Base-by-base conservation (phyloP, 2,888 invertebrate species). In the Caenorhabditis sinica region DNA sequence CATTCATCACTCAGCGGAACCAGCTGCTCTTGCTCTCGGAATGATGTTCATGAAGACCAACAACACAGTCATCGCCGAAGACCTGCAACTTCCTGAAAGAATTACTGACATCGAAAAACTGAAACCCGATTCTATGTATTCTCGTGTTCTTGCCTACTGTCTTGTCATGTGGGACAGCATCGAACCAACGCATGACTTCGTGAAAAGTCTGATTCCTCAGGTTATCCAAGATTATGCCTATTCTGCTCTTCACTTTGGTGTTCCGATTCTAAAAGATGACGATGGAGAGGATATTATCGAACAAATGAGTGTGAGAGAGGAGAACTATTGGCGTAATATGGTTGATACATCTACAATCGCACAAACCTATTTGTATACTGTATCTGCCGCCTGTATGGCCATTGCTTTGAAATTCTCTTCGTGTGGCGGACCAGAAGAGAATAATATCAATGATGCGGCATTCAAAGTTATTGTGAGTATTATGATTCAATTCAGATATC, bases 371-470 rank as follows among this genome's bases (percentile, higher is more conserved):
- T 97, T 97, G 93, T 97, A 98, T 93, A 96, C 98, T 86, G 95
- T 97, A 82, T 96, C 97, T 0, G 99, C 98, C 23, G 97, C 96
- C 1, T 97, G 97, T 90, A 96, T 98, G 94, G 96, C 96, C 9
- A 94, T 99, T 89, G 98, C 97, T 0, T 94, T 99, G 4, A 96
- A 96, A 87, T 98, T 96, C 94, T 98, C 98, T 0, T 98, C 98
- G 49, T 96, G 97, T 40, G 73, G 69, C 11, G 73, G 75, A 17
- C 51, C 82, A 6, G 28, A 51, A 23, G 81, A 74, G 28, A 8
- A 76, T 13, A 63, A 30, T 33, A 28, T 63, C 2, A 40, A 58
- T 9, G 40, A 60, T 17, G n/a, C 20, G 1, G 69, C 74, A 8
- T 82, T 82, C 61, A 60, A 49, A 60, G 20, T 69, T 20, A 74